Conservation (phyloP, 2,888 invertebrate genomes). For the Andrena marginata region DNA sequence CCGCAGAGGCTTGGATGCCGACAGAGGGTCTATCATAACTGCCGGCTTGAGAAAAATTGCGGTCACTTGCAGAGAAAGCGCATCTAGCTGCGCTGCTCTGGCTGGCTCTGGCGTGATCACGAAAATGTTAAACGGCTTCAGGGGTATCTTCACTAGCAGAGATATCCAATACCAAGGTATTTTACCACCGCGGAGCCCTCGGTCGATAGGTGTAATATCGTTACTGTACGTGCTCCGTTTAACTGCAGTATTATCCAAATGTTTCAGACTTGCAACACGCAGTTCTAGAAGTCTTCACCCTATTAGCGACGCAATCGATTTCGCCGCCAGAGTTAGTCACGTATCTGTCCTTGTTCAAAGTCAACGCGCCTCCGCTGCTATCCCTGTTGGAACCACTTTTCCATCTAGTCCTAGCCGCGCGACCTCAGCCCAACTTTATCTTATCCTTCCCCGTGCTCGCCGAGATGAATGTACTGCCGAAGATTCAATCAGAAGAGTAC, state of each 20-base stretch:
- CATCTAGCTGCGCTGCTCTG: slow-evolving; percentile 84
- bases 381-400: slow-evolving; percentile 86
- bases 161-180: slow-evolving; percentile 80
- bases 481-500: slow-evolving; percentile 67
- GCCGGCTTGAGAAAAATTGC: slow-evolving; percentile 82
- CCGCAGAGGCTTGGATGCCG: slow-evolving; percentile 77
- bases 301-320: slow-evolving; percentile 86
- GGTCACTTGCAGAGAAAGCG: slow-evolving; percentile 83
- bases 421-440: slow-evolving; percentile 87
- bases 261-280: slow-evolving; percentile 88
- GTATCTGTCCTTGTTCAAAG: slow-evolving; percentile 88
- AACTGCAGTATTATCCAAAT: neutral
- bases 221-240: neutral
- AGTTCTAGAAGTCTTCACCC: slow-evolving; percentile 88
- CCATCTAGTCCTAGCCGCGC: slow-evolving; percentile 85
- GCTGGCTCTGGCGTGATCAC: slow-evolving; percentile 83
- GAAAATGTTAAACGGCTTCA: slow-evolving; percentile 84
- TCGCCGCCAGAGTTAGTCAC: slow-evolving; percentile 86
- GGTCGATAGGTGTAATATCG: neutral
- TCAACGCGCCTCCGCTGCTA: slow-evolving; percentile 86
- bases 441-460: slow-evolving; percentile 86
- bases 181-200: neutral
- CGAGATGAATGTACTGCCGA: slow-evolving; percentile 40
- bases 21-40: slow-evolving; percentile 77
- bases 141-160: slow-evolving; percentile 76